These are phyloP conservation scores for Ovis canadensis DNA, from an alignment of 2,113 vertebrate species.

Conservation along the genomic window DNA sequence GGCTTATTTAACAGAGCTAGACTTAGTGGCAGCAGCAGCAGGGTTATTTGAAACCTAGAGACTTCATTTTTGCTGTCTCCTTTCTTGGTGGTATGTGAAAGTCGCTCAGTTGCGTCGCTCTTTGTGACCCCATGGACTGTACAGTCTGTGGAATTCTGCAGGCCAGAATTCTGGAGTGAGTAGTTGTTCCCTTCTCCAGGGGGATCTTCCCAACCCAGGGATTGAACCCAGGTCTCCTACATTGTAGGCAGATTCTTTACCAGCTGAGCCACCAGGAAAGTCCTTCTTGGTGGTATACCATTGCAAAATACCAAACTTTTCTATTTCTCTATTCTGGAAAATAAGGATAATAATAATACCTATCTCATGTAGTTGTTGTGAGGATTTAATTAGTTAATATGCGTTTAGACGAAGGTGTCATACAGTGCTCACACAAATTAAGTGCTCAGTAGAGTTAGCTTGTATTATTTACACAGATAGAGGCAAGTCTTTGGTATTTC, in stretches of 20 bases:
- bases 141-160: not conserved
- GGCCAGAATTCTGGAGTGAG: not conserved
- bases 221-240: not conserved
- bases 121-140: not conserved
- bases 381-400: not conserved
- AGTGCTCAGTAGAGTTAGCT: not conserved
- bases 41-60: not conserved
- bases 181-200: not conserved
- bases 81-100: not conserved
- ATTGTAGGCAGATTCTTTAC: not conserved
- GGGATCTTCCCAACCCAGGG: not conserved
- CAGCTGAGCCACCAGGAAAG: not conserved
- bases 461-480: not conserved
- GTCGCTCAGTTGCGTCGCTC: not conserved
- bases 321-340: not conserved
- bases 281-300: not conserved
- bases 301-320: not conserved
- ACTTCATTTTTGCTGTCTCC: not conserved
- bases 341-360: not conserved
- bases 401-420: not conserved
- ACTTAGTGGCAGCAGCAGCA: too few relatives aligned
- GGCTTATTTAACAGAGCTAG: not conserved
- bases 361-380: not conserved
- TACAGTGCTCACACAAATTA: not conserved
- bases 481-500: not conserved